These are phyloP conservation scores for Synodontis membranacea DNA, from an alignment of 2,113 vertebrate species.

Conservation along the genomic window DNA sequence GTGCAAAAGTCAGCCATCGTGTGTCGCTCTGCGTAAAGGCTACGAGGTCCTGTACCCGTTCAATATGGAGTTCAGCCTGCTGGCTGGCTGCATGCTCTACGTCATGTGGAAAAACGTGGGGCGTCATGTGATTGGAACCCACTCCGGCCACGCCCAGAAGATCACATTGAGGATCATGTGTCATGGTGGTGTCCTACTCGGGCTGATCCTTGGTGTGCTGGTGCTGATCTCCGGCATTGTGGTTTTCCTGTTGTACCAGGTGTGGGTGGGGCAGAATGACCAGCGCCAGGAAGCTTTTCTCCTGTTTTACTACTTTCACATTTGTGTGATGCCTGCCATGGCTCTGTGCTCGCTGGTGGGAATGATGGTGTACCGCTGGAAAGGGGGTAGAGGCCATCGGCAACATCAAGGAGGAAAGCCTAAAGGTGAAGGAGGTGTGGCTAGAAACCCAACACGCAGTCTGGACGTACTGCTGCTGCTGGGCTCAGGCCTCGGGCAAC, in stretches of 20 bases:
- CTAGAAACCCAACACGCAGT: conserved; percentile 83
- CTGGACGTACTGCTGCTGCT: conserved; percentile 83
- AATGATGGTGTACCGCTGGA: conserved; percentile 65
- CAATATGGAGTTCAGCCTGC: conserved; percentile 85
- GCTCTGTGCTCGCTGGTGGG: conserved; percentile 70
- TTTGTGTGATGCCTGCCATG: conserved; percentile 80
- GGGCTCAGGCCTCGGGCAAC: conserved; percentile 79
- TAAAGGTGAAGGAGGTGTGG: conserved; percentile 77
- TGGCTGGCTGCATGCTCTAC: conserved; percentile 83
- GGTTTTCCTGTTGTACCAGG: conserved; percentile 83
- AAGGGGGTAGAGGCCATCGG: background rate
- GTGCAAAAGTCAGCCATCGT: conserved; percentile 67
- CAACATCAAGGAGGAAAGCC: conserved; percentile 25
- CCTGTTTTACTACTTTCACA: conserved; percentile 81
- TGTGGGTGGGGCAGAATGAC: conserved; percentile 64
- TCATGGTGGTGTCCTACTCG: conserved; percentile 58
- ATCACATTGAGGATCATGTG: conserved; percentile 69
- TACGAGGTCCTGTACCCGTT: conserved; percentile 88
- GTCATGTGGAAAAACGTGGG: conserved; percentile 94
- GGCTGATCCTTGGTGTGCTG: conserved; percentile 72
- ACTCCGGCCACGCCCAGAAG: conserved; percentile 14
- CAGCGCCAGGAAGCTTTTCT: conserved; percentile 66
- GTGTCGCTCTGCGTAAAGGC: conserved; percentile 80
- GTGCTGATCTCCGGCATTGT: conserved; percentile 68
- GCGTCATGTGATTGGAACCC: conserved; percentile 57